Evolutionary conservation across 2,113 vertebrate genomes (phyloP).

Genomic region (Rhagologus leucostigma): DNA sequence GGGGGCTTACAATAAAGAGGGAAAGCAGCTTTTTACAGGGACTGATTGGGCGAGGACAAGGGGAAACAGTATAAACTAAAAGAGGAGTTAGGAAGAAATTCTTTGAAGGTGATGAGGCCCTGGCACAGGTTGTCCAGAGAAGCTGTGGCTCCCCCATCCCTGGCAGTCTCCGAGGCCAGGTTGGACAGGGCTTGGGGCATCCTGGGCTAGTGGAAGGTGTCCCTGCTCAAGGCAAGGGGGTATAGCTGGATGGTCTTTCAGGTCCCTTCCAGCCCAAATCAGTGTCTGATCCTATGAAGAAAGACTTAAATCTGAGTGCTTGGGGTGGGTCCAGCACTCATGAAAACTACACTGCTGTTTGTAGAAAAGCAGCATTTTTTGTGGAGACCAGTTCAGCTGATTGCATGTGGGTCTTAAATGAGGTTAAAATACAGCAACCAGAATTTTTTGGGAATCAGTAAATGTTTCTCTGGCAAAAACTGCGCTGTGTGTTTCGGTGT

Average conservation of each 20-base stretch:
- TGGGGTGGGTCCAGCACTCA: too few relatives aligned
- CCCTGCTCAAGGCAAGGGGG: neutral
- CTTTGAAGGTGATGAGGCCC: neutral
- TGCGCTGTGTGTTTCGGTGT: fast-evolving
- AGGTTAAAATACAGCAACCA: neutral
- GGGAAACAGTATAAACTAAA: neutral
- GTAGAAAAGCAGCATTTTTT: neutral
- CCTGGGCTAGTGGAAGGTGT: neutral
- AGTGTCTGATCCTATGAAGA: neutral
- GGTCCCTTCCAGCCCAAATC: neutral
- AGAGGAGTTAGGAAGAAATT: neutral
- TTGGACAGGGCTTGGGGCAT: neutral
- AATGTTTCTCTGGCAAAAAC: neutral
- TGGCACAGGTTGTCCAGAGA: neutral
- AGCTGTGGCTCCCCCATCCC: neutral
- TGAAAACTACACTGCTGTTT: too few relatives aligned
- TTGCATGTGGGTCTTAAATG: neutral
- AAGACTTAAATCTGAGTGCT: neutral
- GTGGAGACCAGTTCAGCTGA: neutral
- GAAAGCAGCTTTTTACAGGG: neutral
- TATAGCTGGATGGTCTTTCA: neutral
- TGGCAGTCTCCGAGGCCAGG: neutral
- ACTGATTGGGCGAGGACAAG: neutral
- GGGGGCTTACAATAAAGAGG: neutral
- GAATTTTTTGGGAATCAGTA: neutral